Conservation (phyloP, 2,888 invertebrate species). For the Listrodromus nycthemerus region DNA sequence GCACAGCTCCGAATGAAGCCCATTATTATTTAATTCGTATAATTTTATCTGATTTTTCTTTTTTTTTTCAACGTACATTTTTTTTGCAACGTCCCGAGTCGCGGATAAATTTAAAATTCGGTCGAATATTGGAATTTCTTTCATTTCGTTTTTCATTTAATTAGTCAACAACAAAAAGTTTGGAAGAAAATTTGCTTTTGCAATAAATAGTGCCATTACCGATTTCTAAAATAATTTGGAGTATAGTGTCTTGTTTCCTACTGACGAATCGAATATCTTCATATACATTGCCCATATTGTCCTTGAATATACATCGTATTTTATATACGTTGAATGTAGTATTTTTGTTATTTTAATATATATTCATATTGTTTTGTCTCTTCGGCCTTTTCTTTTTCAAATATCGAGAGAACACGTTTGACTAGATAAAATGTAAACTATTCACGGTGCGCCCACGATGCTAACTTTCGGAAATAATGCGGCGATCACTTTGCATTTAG, state of each 20-base stretch:
- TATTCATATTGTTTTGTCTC: conserved; percentile 52
- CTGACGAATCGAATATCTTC: conserved; percentile 24
- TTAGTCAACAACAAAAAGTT: background rate
- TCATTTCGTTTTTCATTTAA: conserved; percentile 10
- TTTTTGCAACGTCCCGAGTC: conserved; percentile 66
- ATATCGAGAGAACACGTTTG: conserved; percentile 20
- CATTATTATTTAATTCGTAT: conserved; percentile 48
- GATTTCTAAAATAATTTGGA: conserved; percentile 68
- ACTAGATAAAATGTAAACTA: conserved; percentile 48
- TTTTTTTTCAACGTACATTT: conserved; percentile 58
- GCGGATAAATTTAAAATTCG: conserved; percentile 44
- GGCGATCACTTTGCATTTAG: background rate
- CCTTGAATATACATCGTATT: conserved; percentile 40
- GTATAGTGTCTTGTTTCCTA: conserved; percentile 66
- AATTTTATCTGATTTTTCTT: conserved; percentile 17
- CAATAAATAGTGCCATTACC: background rate
- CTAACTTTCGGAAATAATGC: conserved; percentile 16
- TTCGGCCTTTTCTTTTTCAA: conserved; percentile 36
- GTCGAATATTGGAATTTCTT: conserved; percentile 39
- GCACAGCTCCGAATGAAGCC: conserved; percentile 70
- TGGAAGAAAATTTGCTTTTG: background rate
- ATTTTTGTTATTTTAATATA: conserved; percentile 46
- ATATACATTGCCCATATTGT: conserved; percentile 37
- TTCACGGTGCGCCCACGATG: conserved; percentile 61
- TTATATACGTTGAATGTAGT: conserved; percentile 40